Conservation (phyloP, 2,797 vertebrate genomes). For the Cyprinella venusta region DNA sequence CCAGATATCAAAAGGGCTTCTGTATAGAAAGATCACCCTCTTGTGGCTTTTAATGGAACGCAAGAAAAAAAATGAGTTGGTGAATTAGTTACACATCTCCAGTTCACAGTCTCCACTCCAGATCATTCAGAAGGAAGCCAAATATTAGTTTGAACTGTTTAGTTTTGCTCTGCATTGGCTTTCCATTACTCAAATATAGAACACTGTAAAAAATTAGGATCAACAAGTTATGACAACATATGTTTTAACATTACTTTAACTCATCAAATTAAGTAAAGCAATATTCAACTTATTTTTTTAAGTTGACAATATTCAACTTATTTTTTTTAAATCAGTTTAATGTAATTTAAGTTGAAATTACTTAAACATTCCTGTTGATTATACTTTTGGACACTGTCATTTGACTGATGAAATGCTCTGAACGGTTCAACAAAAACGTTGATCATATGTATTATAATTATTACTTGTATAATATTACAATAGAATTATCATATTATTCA, state of each 20-base stretch:
- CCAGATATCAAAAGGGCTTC: slow-evolving; percentile 34
- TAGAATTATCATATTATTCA: background rate
- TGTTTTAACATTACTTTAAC: no score
- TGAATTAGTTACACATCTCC: slow-evolving; percentile 36
- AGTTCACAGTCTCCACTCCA: background rate
- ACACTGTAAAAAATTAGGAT: no score
- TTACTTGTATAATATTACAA: background rate
- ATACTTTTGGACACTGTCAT: no score
- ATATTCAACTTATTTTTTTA: no score
- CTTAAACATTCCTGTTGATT: no score
- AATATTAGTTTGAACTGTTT: background rate
- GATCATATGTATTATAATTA: background rate
- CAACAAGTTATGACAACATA: no score
- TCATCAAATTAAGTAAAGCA: no score
- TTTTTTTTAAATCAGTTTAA: no score
- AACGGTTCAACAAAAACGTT: background rate
- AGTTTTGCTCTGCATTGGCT: background rate
- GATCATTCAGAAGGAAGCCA: background rate
- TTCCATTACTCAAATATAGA: background rate
- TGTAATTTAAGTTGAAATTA: no score
- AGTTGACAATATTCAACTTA: no score
- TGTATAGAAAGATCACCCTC: slow-evolving; percentile 63
- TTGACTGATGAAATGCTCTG: background rate
- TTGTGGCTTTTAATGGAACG: slow-evolving; percentile 61
- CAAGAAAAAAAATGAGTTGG: slow-evolving; percentile 29